Evolutionary conservation across 2,888 invertebrate species (phyloP).

Genomic region (Mimas tiliae): DNA sequence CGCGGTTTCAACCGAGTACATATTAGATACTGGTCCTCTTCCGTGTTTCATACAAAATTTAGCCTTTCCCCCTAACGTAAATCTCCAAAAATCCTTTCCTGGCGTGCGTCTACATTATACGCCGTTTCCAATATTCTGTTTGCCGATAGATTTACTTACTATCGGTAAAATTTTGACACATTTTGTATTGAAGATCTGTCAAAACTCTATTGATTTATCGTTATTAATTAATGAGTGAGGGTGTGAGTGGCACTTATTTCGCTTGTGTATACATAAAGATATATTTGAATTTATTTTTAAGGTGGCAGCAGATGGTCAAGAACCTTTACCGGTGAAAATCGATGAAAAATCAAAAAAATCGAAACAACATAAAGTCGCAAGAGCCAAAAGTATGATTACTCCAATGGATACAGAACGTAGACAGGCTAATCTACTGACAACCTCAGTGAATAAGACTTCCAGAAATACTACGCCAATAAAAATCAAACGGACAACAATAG

Average conservation of each 20-base stretch:
- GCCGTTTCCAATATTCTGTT: no score
- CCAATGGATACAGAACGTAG: conserved; percentile 35
- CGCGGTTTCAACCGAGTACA: no score
- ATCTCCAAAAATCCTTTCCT: no score
- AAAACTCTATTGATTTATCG: no score
- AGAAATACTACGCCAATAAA: conserved; percentile 42
- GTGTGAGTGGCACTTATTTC: neutral
- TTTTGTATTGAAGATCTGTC: no score
- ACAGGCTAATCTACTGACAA: conserved; percentile 35
- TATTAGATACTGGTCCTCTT: no score
- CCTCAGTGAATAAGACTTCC: conserved; percentile 34
- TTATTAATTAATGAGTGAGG: no score
- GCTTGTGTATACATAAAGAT: neutral
- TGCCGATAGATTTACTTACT: no score
- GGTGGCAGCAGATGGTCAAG: conserved; percentile 43
- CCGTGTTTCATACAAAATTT: no score
- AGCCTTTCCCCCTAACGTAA: no score
- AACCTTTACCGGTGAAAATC: conserved; percentile 31
- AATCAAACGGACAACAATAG: conserved; percentile 35
- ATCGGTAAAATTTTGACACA: no score
- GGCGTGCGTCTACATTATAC: no score
- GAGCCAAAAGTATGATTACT: conserved; percentile 45
- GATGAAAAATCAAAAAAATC: conserved; percentile 41
- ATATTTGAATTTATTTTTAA: conserved; percentile 30
- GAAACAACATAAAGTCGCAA: conserved; percentile 47